Conservation (phyloP, 2,113 vertebrate genomes). For the Calypte anna region DNA sequence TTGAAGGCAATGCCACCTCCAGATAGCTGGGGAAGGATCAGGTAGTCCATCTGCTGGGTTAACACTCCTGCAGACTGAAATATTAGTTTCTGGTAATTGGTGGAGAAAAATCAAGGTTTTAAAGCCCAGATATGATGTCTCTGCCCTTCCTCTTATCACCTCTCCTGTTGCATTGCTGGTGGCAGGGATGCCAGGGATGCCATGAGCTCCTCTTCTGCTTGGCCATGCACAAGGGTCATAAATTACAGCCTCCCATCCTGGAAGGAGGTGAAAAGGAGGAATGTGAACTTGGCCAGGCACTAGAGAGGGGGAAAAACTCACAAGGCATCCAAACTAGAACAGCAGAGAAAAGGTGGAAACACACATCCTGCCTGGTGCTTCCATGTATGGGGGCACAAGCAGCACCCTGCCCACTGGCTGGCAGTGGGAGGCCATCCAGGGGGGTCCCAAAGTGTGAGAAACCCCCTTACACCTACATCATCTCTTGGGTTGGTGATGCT, state of each 20-base stretch:
- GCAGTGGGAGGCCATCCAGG: not conserved
- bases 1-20: not conserved
- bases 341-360: not conserved
- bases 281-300: not conserved
- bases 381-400: accelerated
- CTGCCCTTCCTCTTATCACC: not conserved
- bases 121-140: not conserved
- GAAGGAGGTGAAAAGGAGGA: not conserved
- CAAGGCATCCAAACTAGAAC: not conserved
- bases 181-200: not conserved
- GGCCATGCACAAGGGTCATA: not conserved
- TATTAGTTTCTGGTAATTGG: not conserved
- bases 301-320: not conserved
- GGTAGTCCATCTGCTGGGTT: not conserved
- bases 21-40: not conserved
- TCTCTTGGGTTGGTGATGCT: not conserved
- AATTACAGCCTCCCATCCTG: not conserved
- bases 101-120: not conserved
- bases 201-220: not conserved
- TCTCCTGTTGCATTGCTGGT: not conserved
- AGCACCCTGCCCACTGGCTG: not conserved
- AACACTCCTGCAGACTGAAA: not conserved
- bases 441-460: not conserved
- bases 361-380: accelerated
- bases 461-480: not conserved